A percentile compares a stretch with the other conserved stretches of the same genome.
Conservation (phyloP, 2,888 invertebrate species). For the Meta bourneti region DNA sequence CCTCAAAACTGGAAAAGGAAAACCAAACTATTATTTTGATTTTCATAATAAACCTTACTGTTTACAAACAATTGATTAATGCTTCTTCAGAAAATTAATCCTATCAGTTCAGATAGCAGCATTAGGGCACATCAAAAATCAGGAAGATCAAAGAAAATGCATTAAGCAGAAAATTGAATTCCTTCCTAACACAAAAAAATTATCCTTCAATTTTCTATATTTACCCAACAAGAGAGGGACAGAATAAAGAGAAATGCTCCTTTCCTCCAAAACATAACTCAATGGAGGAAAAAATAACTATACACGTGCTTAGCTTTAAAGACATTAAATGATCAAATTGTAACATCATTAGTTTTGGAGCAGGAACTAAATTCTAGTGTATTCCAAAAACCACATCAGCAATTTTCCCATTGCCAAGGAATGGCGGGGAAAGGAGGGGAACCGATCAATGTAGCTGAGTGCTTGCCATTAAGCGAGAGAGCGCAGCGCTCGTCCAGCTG, state of each 20-base stretch:
- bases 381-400: constrained; percentile 68
- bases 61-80: too few species aligned
- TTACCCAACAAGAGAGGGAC: not conserved
- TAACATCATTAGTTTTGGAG: constrained; percentile 70
- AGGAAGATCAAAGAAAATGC: constrained; percentile 4
- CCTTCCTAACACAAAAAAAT: not conserved
- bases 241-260: constrained; percentile 5
- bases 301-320: constrained; percentile 61
- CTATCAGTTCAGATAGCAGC: too few species aligned
- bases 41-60: too few species aligned
- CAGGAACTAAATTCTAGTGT: constrained; percentile 42
- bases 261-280: constrained; percentile 25
- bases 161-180: constrained; percentile 9
- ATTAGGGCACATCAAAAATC: not conserved
- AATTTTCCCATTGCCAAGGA: constrained; percentile 45
- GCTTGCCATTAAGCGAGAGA: constrained; percentile 73
- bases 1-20: too few species aligned
- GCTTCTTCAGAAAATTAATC: too few species aligned
- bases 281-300: constrained; percentile 11
- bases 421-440: constrained; percentile 12
- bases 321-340: constrained; percentile 75
- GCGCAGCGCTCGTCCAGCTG: constrained; percentile 61
- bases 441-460: constrained; percentile 73
- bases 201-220: constrained; percentile 18
- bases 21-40: too few species aligned